phyloP scores from a whole-genome alignment of 1,140 invertebrate species.

The Dreissena rostriformis region DNA sequence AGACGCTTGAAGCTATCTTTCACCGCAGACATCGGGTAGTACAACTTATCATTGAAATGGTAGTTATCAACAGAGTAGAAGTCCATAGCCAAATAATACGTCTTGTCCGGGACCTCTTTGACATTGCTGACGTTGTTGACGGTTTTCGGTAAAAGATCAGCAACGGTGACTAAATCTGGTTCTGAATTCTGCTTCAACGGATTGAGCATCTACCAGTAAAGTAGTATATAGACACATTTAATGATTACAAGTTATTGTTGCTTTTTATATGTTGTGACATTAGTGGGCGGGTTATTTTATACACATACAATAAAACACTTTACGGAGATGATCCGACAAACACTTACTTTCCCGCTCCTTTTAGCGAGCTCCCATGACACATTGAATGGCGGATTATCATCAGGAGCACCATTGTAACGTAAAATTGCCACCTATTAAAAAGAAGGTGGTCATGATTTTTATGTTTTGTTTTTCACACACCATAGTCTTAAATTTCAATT shows the following conservation, averaged over 20 bases:
- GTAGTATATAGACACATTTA: too few species aligned
- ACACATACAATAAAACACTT: background rate
- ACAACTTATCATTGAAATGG: constrained; percentile 53
- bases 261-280: too few species aligned
- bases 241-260: too few species aligned
- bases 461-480: too few species aligned
- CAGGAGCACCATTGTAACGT: constrained; percentile 62
- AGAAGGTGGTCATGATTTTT: background rate
- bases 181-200: constrained; percentile 83
- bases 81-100: constrained; percentile 72
- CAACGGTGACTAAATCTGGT: constrained; percentile 83
- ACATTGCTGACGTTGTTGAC: constrained; percentile 79
- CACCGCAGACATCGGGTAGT: constrained; percentile 57
- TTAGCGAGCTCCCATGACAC: constrained; percentile 85
- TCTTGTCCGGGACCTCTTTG: constrained; percentile 65
- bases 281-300: too few species aligned
- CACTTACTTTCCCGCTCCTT: constrained; percentile 67
- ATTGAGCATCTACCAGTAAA: too few species aligned
- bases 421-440: constrained; percentile 86
- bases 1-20: constrained; percentile 82
- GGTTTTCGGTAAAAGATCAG: constrained; percentile 85
- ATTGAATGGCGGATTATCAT: constrained; percentile 81
- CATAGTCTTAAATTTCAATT: too few species aligned
- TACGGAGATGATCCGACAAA: too few species aligned
- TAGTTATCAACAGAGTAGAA: constrained; percentile 71